These are phyloP conservation scores for Hylaeus anthracinus DNA, from an alignment of 1,140 invertebrate genomes.

Conservation along the genomic window DNA sequence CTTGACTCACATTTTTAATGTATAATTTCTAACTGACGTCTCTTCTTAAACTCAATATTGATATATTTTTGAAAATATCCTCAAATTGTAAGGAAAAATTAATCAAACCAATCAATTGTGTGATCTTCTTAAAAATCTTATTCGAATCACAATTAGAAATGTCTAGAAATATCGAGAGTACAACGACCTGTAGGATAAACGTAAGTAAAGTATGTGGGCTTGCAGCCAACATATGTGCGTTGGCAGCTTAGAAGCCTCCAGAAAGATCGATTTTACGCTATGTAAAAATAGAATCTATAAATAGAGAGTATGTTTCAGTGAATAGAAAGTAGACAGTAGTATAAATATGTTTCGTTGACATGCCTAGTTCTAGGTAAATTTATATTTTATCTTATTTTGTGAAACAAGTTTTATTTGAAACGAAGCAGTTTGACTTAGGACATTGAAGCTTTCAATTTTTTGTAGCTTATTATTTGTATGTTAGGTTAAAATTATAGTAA, in stretches of 20 bases:
- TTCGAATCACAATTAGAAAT: background rate
- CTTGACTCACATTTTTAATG: no score
- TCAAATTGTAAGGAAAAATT: background rate
- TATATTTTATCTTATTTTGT: background rate
- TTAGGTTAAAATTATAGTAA: no score
- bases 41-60: no score
- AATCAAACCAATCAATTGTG: background rate
- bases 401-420: background rate
- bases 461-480: no score
- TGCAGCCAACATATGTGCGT: background rate
- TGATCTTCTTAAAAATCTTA: background rate
- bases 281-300: constrained; percentile 24
- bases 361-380: background rate
- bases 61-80: no score
- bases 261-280: constrained; percentile 7
- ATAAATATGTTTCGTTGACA: background rate
- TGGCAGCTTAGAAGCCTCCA: constrained; percentile 8
- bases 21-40: no score
- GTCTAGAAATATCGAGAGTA: constrained; percentile 10
- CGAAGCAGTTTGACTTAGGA: background rate
- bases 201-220: constrained; percentile 22
- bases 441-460: no score
- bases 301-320: no score
- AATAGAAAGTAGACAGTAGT: background rate
- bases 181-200: background rate